Evolutionary conservation across 2,888 invertebrate species (phyloP).

Genomic region (Leptothorax acervorum): DNA sequence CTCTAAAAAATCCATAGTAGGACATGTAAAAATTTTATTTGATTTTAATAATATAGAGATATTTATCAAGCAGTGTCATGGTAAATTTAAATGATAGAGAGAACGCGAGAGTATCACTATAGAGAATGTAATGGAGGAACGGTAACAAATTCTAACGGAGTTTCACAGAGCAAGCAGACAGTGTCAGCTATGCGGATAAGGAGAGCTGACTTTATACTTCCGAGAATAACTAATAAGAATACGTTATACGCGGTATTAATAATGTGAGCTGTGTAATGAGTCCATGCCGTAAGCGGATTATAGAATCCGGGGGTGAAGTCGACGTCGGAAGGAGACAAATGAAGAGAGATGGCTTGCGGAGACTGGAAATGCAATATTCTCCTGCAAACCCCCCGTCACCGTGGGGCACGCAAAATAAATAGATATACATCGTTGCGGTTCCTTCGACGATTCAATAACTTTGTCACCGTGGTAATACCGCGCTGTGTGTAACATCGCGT

Average conservation of each 20-base stretch:
- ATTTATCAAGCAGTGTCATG: slow-evolving; percentile 5
- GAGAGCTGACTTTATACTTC: slow-evolving; percentile 54
- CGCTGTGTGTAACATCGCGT: slow-evolving; percentile 14
- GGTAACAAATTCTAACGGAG: slow-evolving; percentile 54
- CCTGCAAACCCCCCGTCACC: slow-evolving; percentile 67
- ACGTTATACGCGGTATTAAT: slow-evolving; percentile 67
- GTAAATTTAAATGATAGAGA: slow-evolving; percentile 19
- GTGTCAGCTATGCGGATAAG: slow-evolving; percentile 56
- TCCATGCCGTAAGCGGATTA: slow-evolving; percentile 73
- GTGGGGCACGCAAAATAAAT: slow-evolving; percentile 73
- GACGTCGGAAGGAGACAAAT: slow-evolving; percentile 77
- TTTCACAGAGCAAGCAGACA: slow-evolving; percentile 54
- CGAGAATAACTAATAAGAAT: slow-evolving; percentile 59
- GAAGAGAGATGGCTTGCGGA: slow-evolving; percentile 77
- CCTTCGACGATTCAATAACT: slow-evolving; percentile 60
- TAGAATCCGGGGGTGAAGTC: slow-evolving; percentile 69
- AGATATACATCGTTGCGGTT: slow-evolving; percentile 74
- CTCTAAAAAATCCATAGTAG: background rate
- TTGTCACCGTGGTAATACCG: slow-evolving; percentile 43
- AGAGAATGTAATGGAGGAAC: slow-evolving; percentile 36
- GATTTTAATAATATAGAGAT: background rate
- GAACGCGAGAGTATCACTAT: slow-evolving; percentile 16
- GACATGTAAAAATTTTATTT: background rate
- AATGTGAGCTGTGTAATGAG: slow-evolving; percentile 71
- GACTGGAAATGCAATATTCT: slow-evolving; percentile 78